Base-by-base conservation (phyloP, 2,797 vertebrate genomes). In the Labeo calbasu region DNA sequence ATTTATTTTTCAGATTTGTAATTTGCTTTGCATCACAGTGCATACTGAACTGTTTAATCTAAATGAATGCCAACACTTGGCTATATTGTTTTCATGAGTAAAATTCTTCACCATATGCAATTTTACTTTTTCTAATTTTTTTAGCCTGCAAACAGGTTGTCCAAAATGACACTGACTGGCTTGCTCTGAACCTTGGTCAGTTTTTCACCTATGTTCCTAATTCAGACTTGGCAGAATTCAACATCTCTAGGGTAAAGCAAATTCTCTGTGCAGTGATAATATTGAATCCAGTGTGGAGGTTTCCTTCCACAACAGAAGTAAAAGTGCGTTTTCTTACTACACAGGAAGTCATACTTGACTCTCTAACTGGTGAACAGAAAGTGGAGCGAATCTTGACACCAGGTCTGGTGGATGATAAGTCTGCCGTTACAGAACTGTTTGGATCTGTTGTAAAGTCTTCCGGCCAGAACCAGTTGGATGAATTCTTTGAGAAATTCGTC, bases 401-500 rank as follows among this genome's bases (percentile, higher is more conserved):
- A 73, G 77, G 46, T 89, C 61, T 70, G 70, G 28, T 40, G 32
- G 69, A 81, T 48, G 92, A 92, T 66, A 80, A 86, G 81, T 88
- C 86, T 28, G 72, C 89, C 8, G 75, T 89, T 8, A 82, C 23
- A 19, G 21, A 83, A 23, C 71, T 86, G 1, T 89, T 92, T 51
- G 51, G 50, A 57, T 32, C 36, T 3, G 21, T 89, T 1, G 36
- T 76, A 48, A 17, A 5, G 0, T 51, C 86, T 78, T 70, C 85
- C 12, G 1, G 23, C 43, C 2, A 86, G 13, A 65, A 86, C 19
- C 61, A 88, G 23, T 71, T 93, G 14, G 55, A 76, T 1, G 55
- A 48, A 4, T 93, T 93, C 84, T 93, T 90, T 78, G 46, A 69
- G 1, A 46, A 2, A n/a, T 90, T 91, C 68, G 73, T 85, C 10